Percentiles rank a stretch among this genome's conserved stretches.
Evolutionary conservation across 2,113 vertebrate species (phyloP).

Genomic region (Hemichromis elongatus): DNA sequence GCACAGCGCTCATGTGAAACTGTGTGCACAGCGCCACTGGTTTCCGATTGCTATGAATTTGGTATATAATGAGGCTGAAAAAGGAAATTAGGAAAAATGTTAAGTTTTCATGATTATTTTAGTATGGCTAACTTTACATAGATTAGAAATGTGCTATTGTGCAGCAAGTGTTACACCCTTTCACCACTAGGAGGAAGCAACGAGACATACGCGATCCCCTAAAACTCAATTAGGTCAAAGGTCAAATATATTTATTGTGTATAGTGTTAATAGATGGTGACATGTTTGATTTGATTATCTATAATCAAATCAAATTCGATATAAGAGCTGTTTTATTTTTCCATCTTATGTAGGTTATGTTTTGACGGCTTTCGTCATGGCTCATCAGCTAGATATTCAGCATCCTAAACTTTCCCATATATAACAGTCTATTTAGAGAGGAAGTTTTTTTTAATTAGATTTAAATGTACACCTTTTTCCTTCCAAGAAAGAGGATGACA

Average conservation of each 20-base stretch:
- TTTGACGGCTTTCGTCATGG: neutral
- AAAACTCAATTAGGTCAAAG: neutral
- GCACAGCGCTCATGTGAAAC: neutral
- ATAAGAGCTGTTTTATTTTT: neutral
- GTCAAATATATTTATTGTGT: neutral
- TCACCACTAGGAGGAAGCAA: constrained; percentile 30
- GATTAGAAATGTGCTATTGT: neutral
- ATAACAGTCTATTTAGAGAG: neutral
- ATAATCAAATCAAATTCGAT: neutral
- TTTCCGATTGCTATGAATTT: neutral
- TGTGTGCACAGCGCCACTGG: neutral
- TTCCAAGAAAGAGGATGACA: neutral
- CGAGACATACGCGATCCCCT: neutral
- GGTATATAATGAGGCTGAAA: neutral
- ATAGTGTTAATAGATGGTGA: neutral
- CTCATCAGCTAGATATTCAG: neutral
- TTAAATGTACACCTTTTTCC: neutral
- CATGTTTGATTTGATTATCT: neutral
- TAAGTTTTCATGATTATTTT: neutral
- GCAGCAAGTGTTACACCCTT: neutral
- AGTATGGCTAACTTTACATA: neutral
- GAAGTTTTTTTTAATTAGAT: neutral
- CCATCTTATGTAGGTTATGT: neutral
- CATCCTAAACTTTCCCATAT: neutral
- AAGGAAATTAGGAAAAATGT: too few species aligned